Conservation (phyloP, 2,113 vertebrate species). For the Catharus fuscescens region DNA sequence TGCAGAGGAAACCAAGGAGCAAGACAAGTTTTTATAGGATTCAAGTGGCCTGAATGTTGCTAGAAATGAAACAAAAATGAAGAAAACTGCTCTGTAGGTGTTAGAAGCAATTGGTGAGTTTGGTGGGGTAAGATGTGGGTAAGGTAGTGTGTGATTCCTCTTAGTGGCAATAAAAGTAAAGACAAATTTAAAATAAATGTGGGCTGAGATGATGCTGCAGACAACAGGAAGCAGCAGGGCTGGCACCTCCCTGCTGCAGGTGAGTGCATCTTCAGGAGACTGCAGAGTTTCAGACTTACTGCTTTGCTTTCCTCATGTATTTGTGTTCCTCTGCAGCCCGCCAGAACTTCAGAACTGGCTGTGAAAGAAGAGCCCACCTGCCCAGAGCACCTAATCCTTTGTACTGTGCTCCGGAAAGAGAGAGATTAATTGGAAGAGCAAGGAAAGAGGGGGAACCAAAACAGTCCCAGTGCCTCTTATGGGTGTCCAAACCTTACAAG, state of each 20-base stretch:
- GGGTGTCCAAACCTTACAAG: background rate
- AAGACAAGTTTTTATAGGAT: background rate
- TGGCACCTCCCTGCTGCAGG: background rate
- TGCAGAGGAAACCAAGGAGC: background rate
- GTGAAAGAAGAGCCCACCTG: background rate
- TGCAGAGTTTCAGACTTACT: background rate
- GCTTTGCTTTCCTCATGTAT: background rate
- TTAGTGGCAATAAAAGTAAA: background rate
- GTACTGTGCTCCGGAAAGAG: background rate
- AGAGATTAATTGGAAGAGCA: accelerated
- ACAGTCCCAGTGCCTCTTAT: background rate
- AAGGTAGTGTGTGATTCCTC: background rate
- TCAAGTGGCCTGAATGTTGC: background rate
- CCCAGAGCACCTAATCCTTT: background rate
- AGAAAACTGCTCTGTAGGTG: background rate
- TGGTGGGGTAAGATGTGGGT: background rate
- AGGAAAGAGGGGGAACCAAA: background rate
- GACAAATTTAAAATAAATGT: background rate
- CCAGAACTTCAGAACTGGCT: background rate
- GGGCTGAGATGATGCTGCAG: background rate
- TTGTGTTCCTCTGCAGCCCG: background rate
- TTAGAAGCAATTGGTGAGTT: background rate
- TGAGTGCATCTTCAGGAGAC: accelerated
- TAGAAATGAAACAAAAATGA: background rate
- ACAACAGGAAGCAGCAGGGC: background rate